Conservation (phyloP, 2,113 vertebrate species). For the Amphiprion ocellaris region DNA sequence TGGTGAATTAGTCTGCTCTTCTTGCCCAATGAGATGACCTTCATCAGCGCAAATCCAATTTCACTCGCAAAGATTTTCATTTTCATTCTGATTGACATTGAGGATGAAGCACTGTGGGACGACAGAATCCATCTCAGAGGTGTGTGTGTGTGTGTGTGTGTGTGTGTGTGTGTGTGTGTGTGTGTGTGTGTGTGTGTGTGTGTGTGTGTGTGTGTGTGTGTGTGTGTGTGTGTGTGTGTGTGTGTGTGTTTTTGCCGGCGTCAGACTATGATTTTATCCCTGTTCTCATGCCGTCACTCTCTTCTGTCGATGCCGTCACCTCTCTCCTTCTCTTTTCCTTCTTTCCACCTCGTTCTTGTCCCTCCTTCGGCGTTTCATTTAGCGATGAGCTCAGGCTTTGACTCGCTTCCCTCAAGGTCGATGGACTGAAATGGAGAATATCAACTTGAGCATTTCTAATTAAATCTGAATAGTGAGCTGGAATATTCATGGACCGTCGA, state of each 20-base stretch:
- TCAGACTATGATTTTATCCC: slow-evolving; percentile 19
- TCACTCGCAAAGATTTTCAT: slow-evolving; percentile 73
- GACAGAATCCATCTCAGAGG: slow-evolving; percentile 42
- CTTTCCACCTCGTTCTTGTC: not conserved
- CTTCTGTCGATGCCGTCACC: slow-evolving; percentile 33
- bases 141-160: not conserved
- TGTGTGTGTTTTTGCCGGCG: not conserved
- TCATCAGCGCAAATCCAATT: slow-evolving; percentile 77
- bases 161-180: too few relatives aligned
- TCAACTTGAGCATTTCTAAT: slow-evolving; percentile 52
- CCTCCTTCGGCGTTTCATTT: slow-evolving; percentile 25
- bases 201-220: too few relatives aligned
- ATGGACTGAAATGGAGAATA: slow-evolving; percentile 42
- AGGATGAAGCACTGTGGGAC: slow-evolving; percentile 22
- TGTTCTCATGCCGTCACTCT: slow-evolving; percentile 38
- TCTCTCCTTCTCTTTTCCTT: not conserved
- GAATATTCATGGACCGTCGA: slow-evolving; percentile 3
- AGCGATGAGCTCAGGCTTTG: slow-evolving; percentile 11
- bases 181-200: too few relatives aligned
- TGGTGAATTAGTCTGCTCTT: slow-evolving; percentile 59
- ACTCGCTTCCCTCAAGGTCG: slow-evolving; percentile 47
- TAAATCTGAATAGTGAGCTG: slow-evolving; percentile 34
- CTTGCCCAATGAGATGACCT: slow-evolving; percentile 65
- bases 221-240: too few relatives aligned
- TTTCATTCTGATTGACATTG: slow-evolving; percentile 72